A percentile compares a stretch with the other conserved stretches of the same genome.
These are phyloP conservation scores for Mustela nigripes DNA, from an alignment of 2,113 vertebrate genomes.

Conservation along the genomic window DNA sequence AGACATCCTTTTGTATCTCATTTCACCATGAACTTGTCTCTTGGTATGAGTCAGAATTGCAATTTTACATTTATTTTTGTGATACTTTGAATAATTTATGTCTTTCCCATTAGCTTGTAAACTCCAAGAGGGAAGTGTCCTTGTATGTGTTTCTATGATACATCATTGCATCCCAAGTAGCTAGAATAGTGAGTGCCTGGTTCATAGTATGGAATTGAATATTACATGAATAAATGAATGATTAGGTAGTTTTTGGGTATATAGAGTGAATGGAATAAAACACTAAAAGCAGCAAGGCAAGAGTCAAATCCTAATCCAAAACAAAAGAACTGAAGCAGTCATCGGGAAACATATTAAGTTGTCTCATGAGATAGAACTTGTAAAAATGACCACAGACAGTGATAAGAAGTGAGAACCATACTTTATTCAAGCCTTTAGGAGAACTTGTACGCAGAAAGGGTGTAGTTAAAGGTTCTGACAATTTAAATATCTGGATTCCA, in stretches of 20 bases:
- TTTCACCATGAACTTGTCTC: neutral
- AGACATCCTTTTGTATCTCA: neutral
- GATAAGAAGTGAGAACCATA: neutral
- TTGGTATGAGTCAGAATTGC: neutral
- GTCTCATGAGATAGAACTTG: neutral
- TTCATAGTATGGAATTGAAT: neutral
- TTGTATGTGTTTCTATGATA: neutral
- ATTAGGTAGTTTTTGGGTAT: neutral
- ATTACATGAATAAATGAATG: neutral
- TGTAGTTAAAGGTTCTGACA: neutral
- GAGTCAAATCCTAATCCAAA: neutral
- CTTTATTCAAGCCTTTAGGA: neutral
- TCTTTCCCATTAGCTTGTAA: neutral
- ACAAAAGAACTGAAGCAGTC: neutral
- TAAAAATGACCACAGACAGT: neutral
- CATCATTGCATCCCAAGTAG: neutral
- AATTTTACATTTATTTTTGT: slow-evolving; percentile 42
- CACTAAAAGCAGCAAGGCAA: neutral
- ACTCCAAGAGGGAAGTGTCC: neutral
- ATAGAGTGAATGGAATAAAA: neutral
- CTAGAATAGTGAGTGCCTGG: neutral
- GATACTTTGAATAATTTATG: neutral
- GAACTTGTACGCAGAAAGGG: neutral
- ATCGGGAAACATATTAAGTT: neutral
- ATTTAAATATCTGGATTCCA: neutral